Percentiles rank a stretch among this genome's conserved stretches.
Evolutionary conservation across 2,797 vertebrate genomes (phyloP).

Genomic region (Pipistrellus pipistrellus): DNA sequence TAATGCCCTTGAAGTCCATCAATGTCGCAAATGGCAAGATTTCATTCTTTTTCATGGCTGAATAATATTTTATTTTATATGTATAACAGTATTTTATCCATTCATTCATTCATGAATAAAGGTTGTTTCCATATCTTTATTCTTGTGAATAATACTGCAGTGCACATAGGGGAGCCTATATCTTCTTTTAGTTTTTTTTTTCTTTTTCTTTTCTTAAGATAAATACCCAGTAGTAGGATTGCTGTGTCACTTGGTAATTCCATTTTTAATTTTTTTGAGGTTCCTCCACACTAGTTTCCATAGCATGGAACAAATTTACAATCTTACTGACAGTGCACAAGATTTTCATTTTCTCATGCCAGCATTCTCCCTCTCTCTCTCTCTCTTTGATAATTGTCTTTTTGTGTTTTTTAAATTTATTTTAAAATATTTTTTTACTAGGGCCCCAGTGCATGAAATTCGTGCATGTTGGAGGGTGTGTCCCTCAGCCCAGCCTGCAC

Average conservation of each 20-base stretch:
- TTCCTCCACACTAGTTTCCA: background rate
- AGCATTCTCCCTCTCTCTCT: background rate
- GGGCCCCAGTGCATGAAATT: too few species aligned
- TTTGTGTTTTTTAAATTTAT: too few species aligned
- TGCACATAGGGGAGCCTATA: background rate
- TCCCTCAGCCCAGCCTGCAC: too few species aligned
- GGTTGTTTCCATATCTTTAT: background rate
- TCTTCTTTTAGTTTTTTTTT: background rate
- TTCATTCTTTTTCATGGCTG: background rate
- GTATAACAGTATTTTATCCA: background rate
- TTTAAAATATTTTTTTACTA: too few species aligned
- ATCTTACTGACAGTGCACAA: background rate
- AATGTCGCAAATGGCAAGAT: background rate
- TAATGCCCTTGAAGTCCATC: background rate
- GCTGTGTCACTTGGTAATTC: background rate
- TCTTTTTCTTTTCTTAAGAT: background rate
- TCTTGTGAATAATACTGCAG: background rate
- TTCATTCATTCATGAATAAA: background rate
- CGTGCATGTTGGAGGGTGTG: too few species aligned
- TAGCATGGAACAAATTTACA: background rate
- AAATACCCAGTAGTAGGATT: background rate
- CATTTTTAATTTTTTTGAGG: background rate
- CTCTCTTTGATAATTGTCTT: background rate
- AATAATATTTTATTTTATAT: background rate
- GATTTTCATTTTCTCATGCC: background rate